Evolutionary conservation across 1,140 invertebrate genomes (phyloP), one percentile per base, ranked within the genome.

Genomic region (Stegodyphus dumicola): DNA sequence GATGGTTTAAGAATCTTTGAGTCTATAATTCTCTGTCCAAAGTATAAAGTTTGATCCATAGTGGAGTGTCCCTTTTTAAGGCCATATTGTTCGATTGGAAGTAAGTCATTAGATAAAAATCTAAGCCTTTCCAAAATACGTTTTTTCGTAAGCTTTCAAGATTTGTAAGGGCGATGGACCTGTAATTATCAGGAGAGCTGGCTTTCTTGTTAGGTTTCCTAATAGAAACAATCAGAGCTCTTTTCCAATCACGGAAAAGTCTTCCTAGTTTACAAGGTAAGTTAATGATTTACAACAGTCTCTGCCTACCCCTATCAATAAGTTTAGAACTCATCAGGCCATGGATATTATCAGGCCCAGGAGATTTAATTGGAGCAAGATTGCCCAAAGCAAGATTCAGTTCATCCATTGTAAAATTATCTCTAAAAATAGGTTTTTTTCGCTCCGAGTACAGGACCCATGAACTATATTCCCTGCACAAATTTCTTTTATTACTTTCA

Each of bases 291-390:
- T 64, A 17, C 6, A 60, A 64, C 13, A 76, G 74, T 9, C 56
- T 33, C 74, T 60, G 54, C 56, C 51, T 76, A 15, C 54, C 54
- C 17, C 74, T 76, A 76, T 60, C 18, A 11, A 6, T 33, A 76
- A 76, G 54, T 33, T 10, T 76, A 33, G 53, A 76, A 48, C 56
- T 76, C 73, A 76, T 76, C 18, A 33, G 53, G 74, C 17, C n/a
- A 48, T 76, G 53, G 17, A 76, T 76, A 64, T 76, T 33, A 76
- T 64, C n/a, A 33, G 10, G 7, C 17, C 54, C 15, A 0, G 74
- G 74, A 33, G 53, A 76, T 64, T 60, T 76, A 76, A 11, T 3
- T 60, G 56, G 54, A 76, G 64, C 53, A 64, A 76, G 65, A n/a
- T n/a, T 67, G 65, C n/a, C n/a, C 7, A 67, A 67, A 5, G 65